These are phyloP conservation scores for Ornithorhynchus anatinus DNA, from an alignment of 2,113 vertebrate species.

Conservation along the genomic window DNA sequence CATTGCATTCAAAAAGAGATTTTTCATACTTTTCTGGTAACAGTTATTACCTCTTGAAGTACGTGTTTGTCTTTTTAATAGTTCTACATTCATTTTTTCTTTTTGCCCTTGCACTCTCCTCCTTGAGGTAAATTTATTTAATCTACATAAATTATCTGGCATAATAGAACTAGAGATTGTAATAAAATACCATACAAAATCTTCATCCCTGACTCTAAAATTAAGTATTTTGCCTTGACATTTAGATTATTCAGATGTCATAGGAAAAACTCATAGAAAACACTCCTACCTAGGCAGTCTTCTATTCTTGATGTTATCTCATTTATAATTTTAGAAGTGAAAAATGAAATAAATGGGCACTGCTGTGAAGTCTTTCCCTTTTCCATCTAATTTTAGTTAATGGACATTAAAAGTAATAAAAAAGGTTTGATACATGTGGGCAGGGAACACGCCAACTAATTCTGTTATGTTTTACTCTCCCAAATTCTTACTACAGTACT, in stretches of 20 bases:
- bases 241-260: conserved; percentile 2
- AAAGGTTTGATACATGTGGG: too few species aligned
- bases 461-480: too few species aligned
- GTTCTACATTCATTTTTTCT: background rate
- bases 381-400: too few species aligned
- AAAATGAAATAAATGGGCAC: conserved; percentile 6
- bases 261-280: background rate
- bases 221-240: conserved; percentile 2
- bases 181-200: conserved; percentile 14
- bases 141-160: conserved; percentile 24
- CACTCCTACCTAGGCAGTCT: background rate
- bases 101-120: background rate
- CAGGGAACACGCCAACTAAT: too few species aligned
- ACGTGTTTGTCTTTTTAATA: too few species aligned
- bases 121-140: conserved; percentile 15
- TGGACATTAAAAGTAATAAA: too few species aligned
- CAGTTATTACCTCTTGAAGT: too few species aligned
- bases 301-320: conserved; percentile 19
- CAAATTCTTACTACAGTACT: too few species aligned
- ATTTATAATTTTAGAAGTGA: conserved; percentile 17
- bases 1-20: too few species aligned
- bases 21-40: too few species aligned
- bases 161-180: background rate
- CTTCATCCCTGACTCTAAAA: background rate
- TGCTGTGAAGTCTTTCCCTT: background rate